Conservation (phyloP, 2,797 vertebrate species). For the Pelobates cultripes region DNA sequence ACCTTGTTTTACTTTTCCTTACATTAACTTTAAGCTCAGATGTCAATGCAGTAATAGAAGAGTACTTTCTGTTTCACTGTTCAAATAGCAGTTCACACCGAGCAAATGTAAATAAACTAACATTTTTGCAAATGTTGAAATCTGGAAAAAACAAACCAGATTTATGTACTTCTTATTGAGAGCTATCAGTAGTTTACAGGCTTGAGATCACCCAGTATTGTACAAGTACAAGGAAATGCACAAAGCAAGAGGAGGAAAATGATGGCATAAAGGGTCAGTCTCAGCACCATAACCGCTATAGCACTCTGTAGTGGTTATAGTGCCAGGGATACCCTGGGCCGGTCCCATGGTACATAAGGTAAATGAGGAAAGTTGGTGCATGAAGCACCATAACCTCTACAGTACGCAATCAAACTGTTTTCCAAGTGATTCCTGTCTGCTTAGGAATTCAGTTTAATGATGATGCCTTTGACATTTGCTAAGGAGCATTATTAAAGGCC, state of each 20-base stretch:
- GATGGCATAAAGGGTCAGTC: not conserved
- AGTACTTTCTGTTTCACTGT: constrained; percentile 5
- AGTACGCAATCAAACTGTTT: not conserved
- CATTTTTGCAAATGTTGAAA: not conserved
- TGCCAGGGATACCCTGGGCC: no score
- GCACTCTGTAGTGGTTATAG: not conserved
- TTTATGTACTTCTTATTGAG: not conserved
- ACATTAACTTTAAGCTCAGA: not conserved
- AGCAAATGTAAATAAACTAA: constrained; percentile 23
- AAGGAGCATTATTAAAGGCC: not conserved
- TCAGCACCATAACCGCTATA: not conserved
- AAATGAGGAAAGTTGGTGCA: no score
- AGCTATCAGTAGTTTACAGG: no score
- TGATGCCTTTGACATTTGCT: not conserved
- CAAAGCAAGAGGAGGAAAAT: no score
- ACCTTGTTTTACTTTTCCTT: not conserved
- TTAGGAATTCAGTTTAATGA: not conserved
- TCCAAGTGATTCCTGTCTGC: not conserved
- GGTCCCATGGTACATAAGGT: no score
- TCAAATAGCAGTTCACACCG: not conserved
- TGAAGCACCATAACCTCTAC: not conserved
- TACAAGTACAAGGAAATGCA: no score
- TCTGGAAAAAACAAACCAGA: not conserved
- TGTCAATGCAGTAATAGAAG: not conserved
- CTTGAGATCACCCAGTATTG: no score